Evolutionary conservation across 1,140 invertebrate genomes (phyloP).

Genomic region (Halesus radiatus): DNA sequence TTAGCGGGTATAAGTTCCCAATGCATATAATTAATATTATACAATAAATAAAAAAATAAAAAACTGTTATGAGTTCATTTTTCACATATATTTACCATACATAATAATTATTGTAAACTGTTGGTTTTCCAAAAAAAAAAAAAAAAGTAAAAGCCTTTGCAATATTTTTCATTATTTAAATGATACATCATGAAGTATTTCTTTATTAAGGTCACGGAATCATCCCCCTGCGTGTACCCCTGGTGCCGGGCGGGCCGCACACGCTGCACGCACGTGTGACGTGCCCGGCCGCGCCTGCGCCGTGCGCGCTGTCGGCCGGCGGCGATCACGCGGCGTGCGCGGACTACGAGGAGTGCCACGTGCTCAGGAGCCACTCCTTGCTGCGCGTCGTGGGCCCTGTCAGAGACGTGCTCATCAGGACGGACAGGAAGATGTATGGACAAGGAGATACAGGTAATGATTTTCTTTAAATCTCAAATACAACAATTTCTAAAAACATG

Average conservation of each 20-base stretch:
- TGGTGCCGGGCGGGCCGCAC: constrained; percentile 67
- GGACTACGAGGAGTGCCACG: constrained; percentile 11
- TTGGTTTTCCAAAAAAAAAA: no score
- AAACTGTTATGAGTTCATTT: no score
- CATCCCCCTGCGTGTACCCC: constrained; percentile 72
- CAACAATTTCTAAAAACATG: no score
- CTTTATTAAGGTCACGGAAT: constrained; percentile 72
- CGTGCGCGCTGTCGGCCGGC: constrained; percentile 20
- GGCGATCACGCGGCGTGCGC: neutral
- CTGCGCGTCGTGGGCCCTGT: constrained; percentile 73
- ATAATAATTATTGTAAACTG: no score
- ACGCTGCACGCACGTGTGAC: constrained; percentile 73
- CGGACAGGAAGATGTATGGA: constrained; percentile 72
- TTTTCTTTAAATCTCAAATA: no score
- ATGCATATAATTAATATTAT: no score
- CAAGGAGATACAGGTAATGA: constrained; percentile 73
- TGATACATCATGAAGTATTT: no score
- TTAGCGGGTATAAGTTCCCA: no score
- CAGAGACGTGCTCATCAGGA: constrained; percentile 74
- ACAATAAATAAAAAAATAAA: no score
- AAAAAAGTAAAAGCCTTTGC: no score
- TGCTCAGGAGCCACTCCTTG: constrained; percentile 66
- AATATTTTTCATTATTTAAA: no score
- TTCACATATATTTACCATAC: no score
- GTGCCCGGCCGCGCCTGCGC: constrained; percentile 60